Base-by-base conservation (phyloP, 1,140 invertebrate genomes). In the Pseudomyrmex dendroicus region DNA sequence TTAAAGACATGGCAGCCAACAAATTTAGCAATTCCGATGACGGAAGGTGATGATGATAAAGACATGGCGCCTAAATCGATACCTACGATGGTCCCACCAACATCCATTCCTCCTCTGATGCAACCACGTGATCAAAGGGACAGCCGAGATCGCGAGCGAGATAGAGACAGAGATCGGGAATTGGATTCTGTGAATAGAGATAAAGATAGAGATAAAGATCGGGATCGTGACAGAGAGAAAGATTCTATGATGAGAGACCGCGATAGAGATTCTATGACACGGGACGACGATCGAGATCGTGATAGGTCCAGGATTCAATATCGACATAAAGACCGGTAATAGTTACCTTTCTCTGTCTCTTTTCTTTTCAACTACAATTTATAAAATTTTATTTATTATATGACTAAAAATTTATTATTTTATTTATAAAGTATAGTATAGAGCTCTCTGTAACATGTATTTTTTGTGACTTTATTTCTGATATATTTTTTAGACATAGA, bases 271-370 rank as follows among this genome's bases (percentile, higher is more conserved):
- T 93, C 92, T 8, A 91, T 94, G 22, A 82, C 92, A 2, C 86
- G 91, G 63, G 94, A 95, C 2, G 93, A 94, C 13, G 93, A 94
- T 13, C 89, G 84, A 82, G 94, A 94, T 5, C 91, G 93, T 15
- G 93, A 94, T 35, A 92, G 94, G 73, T 93, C 89, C 10, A 89
- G 94, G 35, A 94, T 93, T 2, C 93, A 94, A 25, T 94, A 94
- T 84, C 91, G 93, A 66, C 93, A 94, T 82, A 94, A 94, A 90
- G 94, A 94, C 62, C 92, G 93, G 93, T 94, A 90, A 87, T 48
- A 15, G 70, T 35, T 35, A 35, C 0, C 50, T 61, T 12, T 17
- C 0, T 35, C 8, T 20, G 35, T 12, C 20, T 67, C 2, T n/a
- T 20, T 56, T 66, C 52, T 76, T 9, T 7, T 3, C 17, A 22